Percentiles rank a stretch among this genome's conserved stretches.
Conservation (phyloP, 2,888 invertebrate genomes). For the Cerastoderma edule region DNA sequence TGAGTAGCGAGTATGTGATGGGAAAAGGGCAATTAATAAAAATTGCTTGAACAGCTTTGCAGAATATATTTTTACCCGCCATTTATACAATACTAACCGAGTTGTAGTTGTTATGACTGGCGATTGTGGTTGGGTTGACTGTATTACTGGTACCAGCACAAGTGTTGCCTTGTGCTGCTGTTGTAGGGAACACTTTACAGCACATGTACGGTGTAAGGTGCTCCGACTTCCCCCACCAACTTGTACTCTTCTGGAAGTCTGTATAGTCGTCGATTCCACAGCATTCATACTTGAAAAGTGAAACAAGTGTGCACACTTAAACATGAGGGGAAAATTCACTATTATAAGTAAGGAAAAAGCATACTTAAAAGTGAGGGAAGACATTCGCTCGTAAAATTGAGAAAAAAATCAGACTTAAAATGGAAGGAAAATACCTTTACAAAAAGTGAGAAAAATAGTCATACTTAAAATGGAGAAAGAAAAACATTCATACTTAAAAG, state of each 20-base stretch:
- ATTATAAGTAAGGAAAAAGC: neutral
- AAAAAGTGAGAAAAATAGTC: too few relatives aligned
- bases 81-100: neutral
- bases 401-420: too few relatives aligned
- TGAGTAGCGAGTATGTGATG: too few relatives aligned
- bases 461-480: too few relatives aligned
- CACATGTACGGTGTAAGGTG: conserved; percentile 15
- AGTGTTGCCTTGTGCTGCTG: neutral
- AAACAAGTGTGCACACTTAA: neutral
- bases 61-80: too few relatives aligned
- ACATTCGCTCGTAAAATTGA: too few relatives aligned
- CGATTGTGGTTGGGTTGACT: neutral
- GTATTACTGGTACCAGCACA: conserved; percentile 1
- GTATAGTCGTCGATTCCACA: conserved; percentile 10
- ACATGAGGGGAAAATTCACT: neutral
- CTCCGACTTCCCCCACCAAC: conserved; percentile 4
- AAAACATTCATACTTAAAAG: too few relatives aligned
- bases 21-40: too few relatives aligned
- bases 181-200: neutral
- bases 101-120: neutral
- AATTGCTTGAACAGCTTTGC: too few relatives aligned
- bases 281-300: conserved; percentile 14
- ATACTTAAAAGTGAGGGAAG: neutral
- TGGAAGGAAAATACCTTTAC: too few relatives aligned
- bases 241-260: neutral